Base-by-base conservation (phyloP, 2,888 invertebrate species). In the Ichneumoninae sp. region DNA sequence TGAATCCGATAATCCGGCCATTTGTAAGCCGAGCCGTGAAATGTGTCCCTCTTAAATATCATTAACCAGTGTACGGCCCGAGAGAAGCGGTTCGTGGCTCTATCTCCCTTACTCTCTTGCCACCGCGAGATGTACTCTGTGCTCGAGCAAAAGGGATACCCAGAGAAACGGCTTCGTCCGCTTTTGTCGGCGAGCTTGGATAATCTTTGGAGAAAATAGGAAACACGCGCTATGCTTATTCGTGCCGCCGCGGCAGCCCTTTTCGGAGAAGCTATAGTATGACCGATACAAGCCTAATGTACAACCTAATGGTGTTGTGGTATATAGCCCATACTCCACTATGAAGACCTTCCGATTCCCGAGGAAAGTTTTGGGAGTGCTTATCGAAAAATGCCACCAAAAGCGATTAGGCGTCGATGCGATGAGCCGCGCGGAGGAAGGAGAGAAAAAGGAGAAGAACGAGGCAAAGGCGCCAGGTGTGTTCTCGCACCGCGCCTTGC, bases 1-100 rank as follows among this genome's bases (percentile, higher is more conserved):
- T 81, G 81, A 81, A 90, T 90, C 89, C 82, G 80, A 86, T 93
- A 92, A 93, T 92, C 92, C 90, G 88, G 88, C 88, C 89, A 91
- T 92, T 92, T 91, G 89, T 90, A 89, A 90, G 89, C 88, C 89
- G 84, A 88, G 86, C 89, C 87, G 88, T 89, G 89, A 91, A 91
- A 91, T 89, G 87, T 87, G 89, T 90, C 86, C 90, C 87, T 88
- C 89, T 91, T 91, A 92, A 92, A 92, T 91, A 89, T 91, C 90
- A 91, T 91, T 91, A 91, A 88, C 88, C 88, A 86, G 83, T 87
- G 65, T 79, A 79, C 70, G 63, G n/a, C 26, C 16, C 33, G 63
- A n/a, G 33, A 63, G 63, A 36, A 76, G 33, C 50, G 63, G 40
- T 2, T 65, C 52, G 65, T 33, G 52, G n/a, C 26, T 36, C 52